Conservation (phyloP, 2,113 vertebrate species). For the Raja brachyura region DNA sequence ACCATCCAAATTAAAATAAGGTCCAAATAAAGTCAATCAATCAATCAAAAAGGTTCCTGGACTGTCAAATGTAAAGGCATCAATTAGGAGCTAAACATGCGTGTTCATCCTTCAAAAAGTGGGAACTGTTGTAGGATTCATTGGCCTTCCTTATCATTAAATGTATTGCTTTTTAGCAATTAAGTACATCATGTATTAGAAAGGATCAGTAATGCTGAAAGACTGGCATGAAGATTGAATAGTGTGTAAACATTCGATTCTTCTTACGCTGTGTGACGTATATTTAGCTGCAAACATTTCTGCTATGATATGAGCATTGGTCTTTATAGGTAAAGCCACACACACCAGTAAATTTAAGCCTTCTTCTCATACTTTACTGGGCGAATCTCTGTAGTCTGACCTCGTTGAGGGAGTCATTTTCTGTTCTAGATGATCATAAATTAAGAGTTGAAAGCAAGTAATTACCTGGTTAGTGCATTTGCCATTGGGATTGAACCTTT, state of each 20-base stretch:
- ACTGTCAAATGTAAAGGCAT: background rate
- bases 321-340: background rate
- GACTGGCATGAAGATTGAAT: background rate
- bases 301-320: background rate
- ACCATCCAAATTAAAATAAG: background rate
- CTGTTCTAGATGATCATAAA: background rate
- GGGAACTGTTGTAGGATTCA: background rate
- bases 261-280: background rate
- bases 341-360: background rate
- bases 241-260: background rate
- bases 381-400: background rate
- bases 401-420: background rate
- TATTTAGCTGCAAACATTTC: background rate
- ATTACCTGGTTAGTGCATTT: background rate
- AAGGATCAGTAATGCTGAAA: background rate
- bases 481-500: too few relatives aligned
- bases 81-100: background rate
- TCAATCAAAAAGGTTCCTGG: background rate
- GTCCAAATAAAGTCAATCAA: background rate
- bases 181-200: background rate
- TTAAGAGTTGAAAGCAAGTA: background rate
- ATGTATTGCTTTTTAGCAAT: background rate
- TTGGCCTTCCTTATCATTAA: background rate
- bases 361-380: background rate
- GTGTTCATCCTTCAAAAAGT: background rate